Evolutionary conservation across 2,113 vertebrate species (phyloP), one percentile per base, ranked within the genome.

Genomic region (Gasterosteus nipponicus): DNA sequence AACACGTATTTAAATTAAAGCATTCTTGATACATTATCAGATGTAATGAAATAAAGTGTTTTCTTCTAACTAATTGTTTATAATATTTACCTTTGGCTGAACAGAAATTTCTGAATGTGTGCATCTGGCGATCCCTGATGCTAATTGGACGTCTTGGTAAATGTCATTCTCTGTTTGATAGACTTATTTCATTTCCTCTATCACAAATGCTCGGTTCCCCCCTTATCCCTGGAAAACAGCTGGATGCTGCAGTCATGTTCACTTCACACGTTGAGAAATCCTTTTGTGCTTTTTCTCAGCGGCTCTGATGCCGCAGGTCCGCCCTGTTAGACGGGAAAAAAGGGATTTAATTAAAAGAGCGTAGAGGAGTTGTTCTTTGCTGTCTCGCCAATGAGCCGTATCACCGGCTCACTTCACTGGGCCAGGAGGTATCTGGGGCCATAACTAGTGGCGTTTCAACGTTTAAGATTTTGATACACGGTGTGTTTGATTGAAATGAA

Each of bases 181-280:
- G 84, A 79, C 71, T 89, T 89, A 84, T 91, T 93, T 89, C 75
- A 92, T 92, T 88, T 76, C 54, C 75, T 80, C 77, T 78, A 78
- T 85, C 77, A 74, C 86, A 85, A 87, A 89, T 62, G 78, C 72
- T 86, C 84, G 41, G 66, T 84, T 80, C 69, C 66, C 22, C 73
- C 68, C 84, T 92, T 93, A 93, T 94, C 93, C 91, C 81, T 56
- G 39, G 73, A 83, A 92, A 92, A 87, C 92, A 93, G 91, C 92
- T 91, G 71, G 54, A 67, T 71, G 75, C 19, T 71, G 78, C 70
- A 75, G 49, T 84, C 66, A 78, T 82, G 73, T 89, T 85, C 83
- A 86, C 89, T 92, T 89, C 89, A 91, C 81, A 89, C 71, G 69
- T 56, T 72, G 68, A 84, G 82, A 79, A 54, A 31, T 73, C 26